Base-by-base conservation (phyloP, 2,113 vertebrate genomes). In the Marcusenius ussheri region DNA sequence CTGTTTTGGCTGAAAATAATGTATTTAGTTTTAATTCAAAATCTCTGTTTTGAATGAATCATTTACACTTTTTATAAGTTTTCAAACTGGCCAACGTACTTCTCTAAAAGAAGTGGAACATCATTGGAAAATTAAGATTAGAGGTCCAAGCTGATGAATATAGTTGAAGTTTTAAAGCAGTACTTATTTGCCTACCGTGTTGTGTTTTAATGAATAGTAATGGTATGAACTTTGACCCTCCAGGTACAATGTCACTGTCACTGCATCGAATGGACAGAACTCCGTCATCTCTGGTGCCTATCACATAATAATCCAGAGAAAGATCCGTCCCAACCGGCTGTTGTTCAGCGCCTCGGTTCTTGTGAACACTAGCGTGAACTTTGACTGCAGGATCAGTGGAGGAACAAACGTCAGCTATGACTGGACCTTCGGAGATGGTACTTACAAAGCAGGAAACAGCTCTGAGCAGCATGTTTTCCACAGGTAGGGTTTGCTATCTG, bases 371-470 rank as follows among this genome's bases (percentile, higher is more conserved):
- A 93, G 90, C 0, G 93, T 95, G 53, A 58, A 51, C n/a, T 91
- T 98, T 42, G 94, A 93, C 66, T 97, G 96, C 89, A 93, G 96
- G 62, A 94, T 96, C 89, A 96, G 92, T 15, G 91, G 91, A 1
- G 97, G 96, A 62, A 96, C 95, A 0, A 91, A 96, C 4, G 88
- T 96, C 21, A 90, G 90, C 15, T 97, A 95, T 89, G 70, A 92
- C 3, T 98, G 97, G 97, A 93, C 90, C 90, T 98, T 97, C 87
- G 97, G 97, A 88, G 97, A 98, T 0, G 96, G 95, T 13, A 90
- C 93, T 0, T 21, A 77, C 4, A 91, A 88, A 88, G 17, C 9
- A 1, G 96, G 97, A 56, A 90, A 83, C 27, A 93, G 92, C 90
- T 92, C 90, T 0, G 90, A 93, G 39, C 90, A 91, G 9, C 96